These are phyloP conservation scores for Zenarchopterus dispar DNA, from an alignment of 2,797 vertebrate genomes.

Conservation along the genomic window DNA sequence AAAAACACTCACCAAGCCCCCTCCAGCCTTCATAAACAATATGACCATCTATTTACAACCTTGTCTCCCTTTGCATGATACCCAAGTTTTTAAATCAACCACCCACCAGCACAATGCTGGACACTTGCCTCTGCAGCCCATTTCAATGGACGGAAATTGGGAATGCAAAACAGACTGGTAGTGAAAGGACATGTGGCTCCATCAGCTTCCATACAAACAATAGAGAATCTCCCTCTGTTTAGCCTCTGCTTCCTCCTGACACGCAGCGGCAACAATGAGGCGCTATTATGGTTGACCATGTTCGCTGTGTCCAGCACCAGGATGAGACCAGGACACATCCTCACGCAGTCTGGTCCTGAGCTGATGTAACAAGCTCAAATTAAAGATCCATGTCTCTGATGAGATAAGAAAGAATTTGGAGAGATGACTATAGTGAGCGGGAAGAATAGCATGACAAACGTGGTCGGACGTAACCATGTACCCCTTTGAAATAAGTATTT, in stretches of 20 bases:
- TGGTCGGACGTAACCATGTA: no score
- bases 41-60: conserved; percentile 54
- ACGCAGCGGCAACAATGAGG: conserved; percentile 64
- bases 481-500: no score
- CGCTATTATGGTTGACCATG: conserved; percentile 59
- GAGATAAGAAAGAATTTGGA: conserved; percentile 7
- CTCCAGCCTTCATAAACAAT: conserved; percentile 48
- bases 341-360: conserved; percentile 8
- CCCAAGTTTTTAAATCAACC: conserved; percentile 47
- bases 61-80: conserved; percentile 51
- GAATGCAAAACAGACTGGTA: conserved; percentile 70
- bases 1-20: conserved; percentile 16
- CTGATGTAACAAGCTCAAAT: conserved; percentile 14
- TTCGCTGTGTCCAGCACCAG: conserved; percentile 36
- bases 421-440: neutral
- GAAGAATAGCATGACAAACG: neutral
- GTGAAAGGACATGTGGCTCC: conserved; percentile 78
- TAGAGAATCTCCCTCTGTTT: conserved; percentile 73
- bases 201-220: conserved; percentile 74
- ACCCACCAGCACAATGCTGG: conserved; percentile 74
- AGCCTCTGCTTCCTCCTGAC: conserved; percentile 71
- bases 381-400: conserved; percentile 10
- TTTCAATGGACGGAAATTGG: conserved; percentile 80
- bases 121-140: conserved; percentile 61
- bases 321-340: conserved; percentile 42